Percentiles rank a stretch among this genome's conserved stretches.
Evolutionary conservation across 2,888 invertebrate species (phyloP).

Genomic region (Troilus luridus): DNA sequence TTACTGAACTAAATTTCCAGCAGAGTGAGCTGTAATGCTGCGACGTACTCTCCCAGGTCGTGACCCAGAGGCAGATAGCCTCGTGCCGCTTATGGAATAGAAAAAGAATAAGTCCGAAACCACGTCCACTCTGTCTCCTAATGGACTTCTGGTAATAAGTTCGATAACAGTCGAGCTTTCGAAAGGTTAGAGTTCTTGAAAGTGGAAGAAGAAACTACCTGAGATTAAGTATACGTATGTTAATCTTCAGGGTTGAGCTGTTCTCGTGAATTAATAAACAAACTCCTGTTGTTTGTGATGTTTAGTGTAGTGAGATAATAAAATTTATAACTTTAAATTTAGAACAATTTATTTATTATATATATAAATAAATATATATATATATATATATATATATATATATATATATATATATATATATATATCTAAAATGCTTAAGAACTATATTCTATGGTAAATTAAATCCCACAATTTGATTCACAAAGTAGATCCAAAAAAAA

Average conservation of each 20-base stretch:
- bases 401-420: too few relatives aligned
- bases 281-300: too few relatives aligned
- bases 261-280: too few relatives aligned
- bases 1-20: background rate
- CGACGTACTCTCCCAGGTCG: conserved; percentile 1
- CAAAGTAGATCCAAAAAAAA: too few relatives aligned
- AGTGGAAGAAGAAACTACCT: background rate
- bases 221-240: background rate
- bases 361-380: too few relatives aligned
- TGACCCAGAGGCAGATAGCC: conserved; percentile 44
- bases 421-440: too few relatives aligned
- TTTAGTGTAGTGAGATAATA: too few relatives aligned
- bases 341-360: too few relatives aligned
- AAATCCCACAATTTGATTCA: too few relatives aligned
- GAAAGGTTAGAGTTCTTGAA: background rate
- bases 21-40: background rate
- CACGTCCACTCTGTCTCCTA: conserved; percentile 34
- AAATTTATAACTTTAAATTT: too few relatives aligned
- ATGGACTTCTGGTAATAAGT: conserved; percentile 24
- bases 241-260: background rate
- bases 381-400: too few relatives aligned
- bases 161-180: background rate
- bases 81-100: conserved; percentile 46
- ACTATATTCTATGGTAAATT: too few relatives aligned
- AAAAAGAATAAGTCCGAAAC: background rate